These are phyloP conservation scores for Drosophila hamatofila DNA, from an alignment of 2,888 invertebrate species.

Conservation along the genomic window DNA sequence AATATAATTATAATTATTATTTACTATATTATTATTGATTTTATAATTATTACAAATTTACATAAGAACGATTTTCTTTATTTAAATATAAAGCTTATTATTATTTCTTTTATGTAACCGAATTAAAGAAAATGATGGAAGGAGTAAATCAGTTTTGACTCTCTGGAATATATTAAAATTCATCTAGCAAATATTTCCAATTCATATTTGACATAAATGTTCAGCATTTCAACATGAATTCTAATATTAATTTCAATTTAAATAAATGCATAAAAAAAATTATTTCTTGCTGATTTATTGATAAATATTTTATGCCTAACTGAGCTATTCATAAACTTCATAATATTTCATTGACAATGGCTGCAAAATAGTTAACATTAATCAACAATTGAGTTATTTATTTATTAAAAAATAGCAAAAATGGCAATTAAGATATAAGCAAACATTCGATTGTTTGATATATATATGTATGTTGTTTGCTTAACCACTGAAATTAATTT, in stretches of 20 bases:
- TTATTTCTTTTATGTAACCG: too few species aligned
- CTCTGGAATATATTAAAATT: not conserved
- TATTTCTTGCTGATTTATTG: not conserved
- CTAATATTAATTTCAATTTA: not conserved
- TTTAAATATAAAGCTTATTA: too few species aligned
- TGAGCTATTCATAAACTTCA: not conserved
- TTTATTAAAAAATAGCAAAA: not conserved
- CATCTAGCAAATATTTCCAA: not conserved
- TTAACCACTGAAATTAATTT: not conserved
- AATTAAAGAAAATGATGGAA: not conserved
- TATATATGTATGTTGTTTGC: slow-evolving; percentile 4
- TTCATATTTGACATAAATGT: not conserved
- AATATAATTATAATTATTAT: too few species aligned
- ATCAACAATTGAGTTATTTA: not conserved
- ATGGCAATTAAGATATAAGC: not conserved
- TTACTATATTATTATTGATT: too few species aligned
- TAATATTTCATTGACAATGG: not conserved
- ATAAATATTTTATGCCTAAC: not conserved
- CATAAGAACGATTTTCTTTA: too few species aligned
- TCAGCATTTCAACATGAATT: not conserved
- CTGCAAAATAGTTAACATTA: not conserved
- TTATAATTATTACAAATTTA: too few species aligned
- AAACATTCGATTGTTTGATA: not conserved
- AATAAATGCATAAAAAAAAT: not conserved
- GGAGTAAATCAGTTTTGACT: not conserved